Evolutionary conservation across 2,888 invertebrate species (phyloP), one percentile per base, ranked within the genome.

Genomic region (Spicauda simplicius): DNA sequence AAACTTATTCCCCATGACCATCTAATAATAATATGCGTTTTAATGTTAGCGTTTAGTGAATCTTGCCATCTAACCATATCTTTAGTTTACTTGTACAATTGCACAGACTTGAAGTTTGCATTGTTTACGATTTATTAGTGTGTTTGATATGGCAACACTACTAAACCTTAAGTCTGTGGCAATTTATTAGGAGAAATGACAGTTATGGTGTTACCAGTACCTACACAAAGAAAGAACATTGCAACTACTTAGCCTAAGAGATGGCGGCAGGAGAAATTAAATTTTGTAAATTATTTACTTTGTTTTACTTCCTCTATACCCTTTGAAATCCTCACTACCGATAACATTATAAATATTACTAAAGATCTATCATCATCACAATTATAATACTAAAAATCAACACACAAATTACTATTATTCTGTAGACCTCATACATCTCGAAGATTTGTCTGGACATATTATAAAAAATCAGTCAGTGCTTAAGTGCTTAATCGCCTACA

Each of bases 11-110:
- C n/a, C n/a, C 61, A 20, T 52, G 41, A 61, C 37, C 59, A 57
- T 67, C 57, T 62, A 37, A 78, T 56, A 63, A 52, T 25, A 60
- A 66, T 62, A 61, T 67, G 52, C 61, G 67, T 67, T 52, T 67
- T 76, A 86, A 90, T 91, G 92, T 93, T 93, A 93, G 92, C 92
- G 92, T 93, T 92, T 91, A 89, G 83, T 85, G 84, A 88, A 80
- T 88, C 90, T 91, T 91, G 91, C 91, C 91, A 91, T 90, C 84
- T 87, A 80, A 80, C 76, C 70, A 82, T 76, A 84, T 83, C 78
- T 86, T 85, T 86, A 82, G 81, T 88, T 86, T 85, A 80, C 76
- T 77, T 60, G 68, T 64, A 64, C 79, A 85, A 83, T 81, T 78
- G 77, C 75, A 74, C 78, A 76, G 82, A 76, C 79, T 84, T 82